Conservation (phyloP, 2,797 vertebrate genomes). For the Phataginus tetradactyla region DNA sequence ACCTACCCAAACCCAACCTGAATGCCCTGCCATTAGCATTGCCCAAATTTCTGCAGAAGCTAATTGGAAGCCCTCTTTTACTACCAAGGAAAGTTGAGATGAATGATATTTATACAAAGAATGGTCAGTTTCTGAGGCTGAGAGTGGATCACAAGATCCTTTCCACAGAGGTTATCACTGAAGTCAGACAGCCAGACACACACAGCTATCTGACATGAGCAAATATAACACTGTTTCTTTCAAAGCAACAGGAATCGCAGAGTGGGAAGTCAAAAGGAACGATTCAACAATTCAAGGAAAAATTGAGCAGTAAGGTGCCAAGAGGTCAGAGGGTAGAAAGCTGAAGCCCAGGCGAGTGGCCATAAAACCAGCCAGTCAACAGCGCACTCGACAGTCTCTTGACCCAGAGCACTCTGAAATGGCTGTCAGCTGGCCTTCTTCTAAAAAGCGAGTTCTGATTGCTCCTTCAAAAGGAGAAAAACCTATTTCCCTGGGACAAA, state of each 20-base stretch:
- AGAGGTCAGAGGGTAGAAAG: neutral
- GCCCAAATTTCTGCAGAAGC: constrained; percentile 1
- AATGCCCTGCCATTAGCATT: neutral
- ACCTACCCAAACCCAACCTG: neutral
- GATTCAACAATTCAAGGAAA: constrained; percentile 8
- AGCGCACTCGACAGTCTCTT: neutral
- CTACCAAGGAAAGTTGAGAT: constrained; percentile 25
- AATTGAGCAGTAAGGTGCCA: neutral
- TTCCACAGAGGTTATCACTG: neutral
- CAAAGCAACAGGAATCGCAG: constrained; percentile 18
- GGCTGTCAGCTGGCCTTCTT: neutral
- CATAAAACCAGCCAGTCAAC: neutral
- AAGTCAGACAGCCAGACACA: neutral
- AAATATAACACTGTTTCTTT: neutral
- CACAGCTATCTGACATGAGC: neutral
- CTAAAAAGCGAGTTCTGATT: neutral
- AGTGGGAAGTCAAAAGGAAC: neutral
- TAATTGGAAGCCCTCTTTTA: neutral
- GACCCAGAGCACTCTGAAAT: neutral
- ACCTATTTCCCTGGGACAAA: neutral
- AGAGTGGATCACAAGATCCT: neutral
- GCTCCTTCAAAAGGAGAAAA: constrained; percentile 40
- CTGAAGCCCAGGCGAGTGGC: neutral
- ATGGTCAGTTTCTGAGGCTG: neutral
- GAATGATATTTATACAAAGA: neutral